Evolutionary conservation across 2,797 vertebrate genomes (phyloP).

Genomic region (Coilia nasus): DNA sequence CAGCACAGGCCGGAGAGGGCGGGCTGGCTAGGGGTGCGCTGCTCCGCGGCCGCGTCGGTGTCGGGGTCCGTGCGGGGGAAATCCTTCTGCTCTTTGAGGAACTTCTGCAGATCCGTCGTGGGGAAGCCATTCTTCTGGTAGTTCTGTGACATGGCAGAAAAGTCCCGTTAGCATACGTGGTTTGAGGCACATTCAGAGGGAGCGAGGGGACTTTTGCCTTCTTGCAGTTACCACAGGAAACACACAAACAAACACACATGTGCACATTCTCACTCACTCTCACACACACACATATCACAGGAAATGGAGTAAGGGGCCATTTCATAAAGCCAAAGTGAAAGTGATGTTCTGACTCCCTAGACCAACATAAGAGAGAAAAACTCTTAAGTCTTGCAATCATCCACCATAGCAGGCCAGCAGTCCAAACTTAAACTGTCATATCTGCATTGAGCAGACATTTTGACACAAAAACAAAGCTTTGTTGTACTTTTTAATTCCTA

Average conservation of each 20-base stretch:
- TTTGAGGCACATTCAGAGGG: background rate
- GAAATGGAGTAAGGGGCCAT: no score
- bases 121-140: slow-evolving; percentile 89
- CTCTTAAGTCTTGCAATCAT: background rate
- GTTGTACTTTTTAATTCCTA: no score
- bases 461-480: background rate
- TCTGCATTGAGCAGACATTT: background rate
- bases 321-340: no score
- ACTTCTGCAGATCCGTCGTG: slow-evolving; percentile 87
- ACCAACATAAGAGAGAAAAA: background rate
- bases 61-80: slow-evolving; percentile 52
- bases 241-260: background rate
- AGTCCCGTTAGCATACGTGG: background rate
- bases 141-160: slow-evolving; percentile 71
- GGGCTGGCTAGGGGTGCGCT: background rate
- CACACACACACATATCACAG: background rate
- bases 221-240: background rate
- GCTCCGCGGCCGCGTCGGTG: slow-evolving; percentile 35
- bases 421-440: background rate
- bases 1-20: slow-evolving; percentile 71
- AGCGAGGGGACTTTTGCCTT: background rate
- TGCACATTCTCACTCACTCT: background rate
- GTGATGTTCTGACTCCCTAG: background rate
- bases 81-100: slow-evolving; percentile 77
- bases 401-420: background rate